Evolutionary conservation across 2,797 vertebrate species (phyloP).

Genomic region (Hemibagrus guttatus): DNA sequence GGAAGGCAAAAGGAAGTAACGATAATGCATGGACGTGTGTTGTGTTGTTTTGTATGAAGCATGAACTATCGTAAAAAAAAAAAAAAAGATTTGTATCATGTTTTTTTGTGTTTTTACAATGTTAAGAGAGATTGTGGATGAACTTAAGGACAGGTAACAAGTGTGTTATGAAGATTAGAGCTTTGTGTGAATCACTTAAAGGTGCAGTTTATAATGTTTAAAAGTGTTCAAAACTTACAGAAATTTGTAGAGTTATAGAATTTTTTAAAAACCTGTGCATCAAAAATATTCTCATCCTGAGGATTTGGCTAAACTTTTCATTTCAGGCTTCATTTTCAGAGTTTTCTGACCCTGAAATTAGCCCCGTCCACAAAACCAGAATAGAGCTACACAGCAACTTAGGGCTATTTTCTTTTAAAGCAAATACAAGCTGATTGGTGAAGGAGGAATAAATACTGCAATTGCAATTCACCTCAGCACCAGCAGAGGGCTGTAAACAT

Average conservation of each 20-base stretch:
- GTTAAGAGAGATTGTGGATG: conserved; percentile 33
- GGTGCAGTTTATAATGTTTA: neutral
- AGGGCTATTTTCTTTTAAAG: neutral
- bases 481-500: neutral
- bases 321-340: no score
- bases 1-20: neutral
- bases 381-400: neutral
- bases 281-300: neutral
- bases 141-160: conserved; percentile 12
- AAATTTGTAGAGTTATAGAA: neutral
- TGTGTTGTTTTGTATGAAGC: neutral
- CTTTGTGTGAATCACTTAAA: conserved; percentile 11
- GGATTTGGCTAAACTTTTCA: neutral
- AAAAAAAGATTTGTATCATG: neutral
- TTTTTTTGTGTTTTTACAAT: neutral
- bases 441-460: neutral
- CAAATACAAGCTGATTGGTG: neutral
- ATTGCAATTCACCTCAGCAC: neutral
- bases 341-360: neutral
- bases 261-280: neutral
- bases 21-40: neutral
- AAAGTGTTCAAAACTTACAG: neutral
- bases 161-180: conserved; percentile 31
- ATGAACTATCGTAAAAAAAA: neutral
- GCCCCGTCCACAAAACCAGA: neutral